These are phyloP conservation scores for Ylistrum balloti DNA, from an alignment of 1,140 invertebrate genomes.

Conservation along the genomic window DNA sequence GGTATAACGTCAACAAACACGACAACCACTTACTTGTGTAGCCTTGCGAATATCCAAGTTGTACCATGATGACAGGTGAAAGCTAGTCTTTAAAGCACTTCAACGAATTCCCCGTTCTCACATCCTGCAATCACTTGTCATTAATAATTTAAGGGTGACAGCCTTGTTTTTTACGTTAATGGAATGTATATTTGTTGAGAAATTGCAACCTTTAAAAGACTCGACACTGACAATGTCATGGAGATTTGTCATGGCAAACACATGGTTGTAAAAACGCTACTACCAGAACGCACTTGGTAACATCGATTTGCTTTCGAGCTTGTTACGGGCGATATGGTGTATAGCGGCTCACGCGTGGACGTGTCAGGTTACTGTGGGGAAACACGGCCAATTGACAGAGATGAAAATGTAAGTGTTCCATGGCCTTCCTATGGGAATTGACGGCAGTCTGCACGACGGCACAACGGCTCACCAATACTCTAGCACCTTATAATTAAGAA, in stretches of 20 bases:
- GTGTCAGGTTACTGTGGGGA: neutral
- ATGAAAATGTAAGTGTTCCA: slow-evolving; percentile 30
- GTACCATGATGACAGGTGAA: neutral
- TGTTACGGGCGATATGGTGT: neutral
- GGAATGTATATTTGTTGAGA: neutral
- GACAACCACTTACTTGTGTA: neutral
- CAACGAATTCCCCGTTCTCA: neutral
- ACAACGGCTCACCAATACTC: neutral
- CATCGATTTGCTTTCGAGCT: slow-evolving; percentile 21
- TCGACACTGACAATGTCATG: neutral
- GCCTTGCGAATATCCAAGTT: slow-evolving; percentile 22
- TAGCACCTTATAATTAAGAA: neutral
- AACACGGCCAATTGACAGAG: slow-evolving; percentile 24
- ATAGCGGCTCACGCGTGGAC: slow-evolving; percentile 17
- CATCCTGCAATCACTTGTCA: neutral
- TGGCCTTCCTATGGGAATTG: neutral
- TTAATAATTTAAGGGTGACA: slow-evolving; percentile 12
- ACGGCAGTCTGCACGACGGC: slow-evolving; percentile 10
- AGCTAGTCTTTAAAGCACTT: neutral
- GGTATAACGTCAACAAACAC: neutral
- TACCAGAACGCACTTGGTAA: neutral
- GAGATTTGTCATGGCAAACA: neutral
- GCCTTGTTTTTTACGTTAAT: neutral
- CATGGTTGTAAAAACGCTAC: slow-evolving; percentile 23
- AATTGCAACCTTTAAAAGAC: neutral